Evolutionary conservation across 2,113 vertebrate species (phyloP).

Genomic region (Dunckerocampus dactyliophorus): DNA sequence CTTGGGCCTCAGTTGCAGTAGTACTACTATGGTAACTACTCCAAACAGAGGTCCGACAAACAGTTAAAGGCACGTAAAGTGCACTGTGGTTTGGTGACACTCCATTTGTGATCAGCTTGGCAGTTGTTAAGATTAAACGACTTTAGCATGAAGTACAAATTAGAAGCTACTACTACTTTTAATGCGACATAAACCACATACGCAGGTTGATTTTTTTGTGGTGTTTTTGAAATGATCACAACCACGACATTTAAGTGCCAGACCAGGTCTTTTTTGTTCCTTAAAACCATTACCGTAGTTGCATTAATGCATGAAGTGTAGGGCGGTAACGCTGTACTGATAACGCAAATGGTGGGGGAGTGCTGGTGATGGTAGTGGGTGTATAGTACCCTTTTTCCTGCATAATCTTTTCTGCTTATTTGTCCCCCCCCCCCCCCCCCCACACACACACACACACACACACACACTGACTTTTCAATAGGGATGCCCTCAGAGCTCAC

Average conservation of each 20-base stretch:
- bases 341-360: constrained; percentile 52
- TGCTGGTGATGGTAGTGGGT: not conserved
- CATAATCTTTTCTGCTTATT: constrained; percentile 39
- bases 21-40: not conserved
- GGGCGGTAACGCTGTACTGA: constrained; percentile 64
- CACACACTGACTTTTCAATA: constrained; percentile 52
- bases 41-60: not conserved
- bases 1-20: not conserved
- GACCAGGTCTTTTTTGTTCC: not conserved
- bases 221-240: not conserved
- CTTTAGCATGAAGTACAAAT: not conserved
- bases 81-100: not conserved
- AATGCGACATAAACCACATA: not conserved
- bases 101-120: not conserved
- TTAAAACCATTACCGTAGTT: not conserved
- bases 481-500: constrained; percentile 56
- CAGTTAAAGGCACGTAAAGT: not conserved
- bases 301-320: not conserved
- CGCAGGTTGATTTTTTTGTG: not conserved
- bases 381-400: constrained; percentile 20
- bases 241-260: not conserved
- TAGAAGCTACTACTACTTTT: not conserved
- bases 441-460: constrained; percentile 18
- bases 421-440: not conserved
- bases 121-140: not conserved